These are phyloP conservation scores for Kryphioiulus occultus DNA, from an alignment of 2,888 invertebrate species.

Conservation along the genomic window DNA sequence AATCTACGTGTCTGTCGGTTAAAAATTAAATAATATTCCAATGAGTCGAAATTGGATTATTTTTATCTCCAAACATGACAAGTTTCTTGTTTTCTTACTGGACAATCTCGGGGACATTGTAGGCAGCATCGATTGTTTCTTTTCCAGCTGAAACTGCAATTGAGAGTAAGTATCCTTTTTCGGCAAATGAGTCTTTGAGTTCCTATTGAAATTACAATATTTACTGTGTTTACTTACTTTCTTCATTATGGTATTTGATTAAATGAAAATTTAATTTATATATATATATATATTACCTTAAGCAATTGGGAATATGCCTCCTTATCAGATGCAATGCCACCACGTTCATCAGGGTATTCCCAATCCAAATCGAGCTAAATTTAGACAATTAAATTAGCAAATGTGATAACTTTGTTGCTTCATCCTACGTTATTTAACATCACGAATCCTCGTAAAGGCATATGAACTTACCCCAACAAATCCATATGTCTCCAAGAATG, in stretches of 20 bases:
- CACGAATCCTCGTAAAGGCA: not conserved
- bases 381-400: constrained; percentile 62
- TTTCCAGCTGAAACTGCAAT: constrained; percentile 70
- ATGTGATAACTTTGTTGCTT: not conserved
- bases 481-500: constrained; percentile 67
- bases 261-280: too few species aligned
- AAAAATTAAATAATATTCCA: constrained; percentile 24
- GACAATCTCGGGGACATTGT: constrained; percentile 69
- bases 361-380: constrained; percentile 58
- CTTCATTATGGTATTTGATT: too few species aligned
- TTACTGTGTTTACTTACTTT: too few species aligned
- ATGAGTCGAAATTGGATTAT: constrained; percentile 55
- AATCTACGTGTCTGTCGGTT: constrained; percentile 58
- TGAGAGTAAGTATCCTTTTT: constrained; percentile 68
- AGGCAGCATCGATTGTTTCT: constrained; percentile 66
- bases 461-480: constrained; percentile 73
- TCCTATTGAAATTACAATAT: constrained; percentile 61
- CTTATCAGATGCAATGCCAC: constrained; percentile 58
- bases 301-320: constrained; percentile 67
- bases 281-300: constrained; percentile 55
- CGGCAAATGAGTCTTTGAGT: constrained; percentile 67
- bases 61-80: constrained; percentile 51
- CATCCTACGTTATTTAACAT: not conserved
- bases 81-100: not conserved
- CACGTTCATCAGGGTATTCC: constrained; percentile 59